Conservation (phyloP, 2,113 vertebrate genomes). For the Lasiurus borealis region DNA sequence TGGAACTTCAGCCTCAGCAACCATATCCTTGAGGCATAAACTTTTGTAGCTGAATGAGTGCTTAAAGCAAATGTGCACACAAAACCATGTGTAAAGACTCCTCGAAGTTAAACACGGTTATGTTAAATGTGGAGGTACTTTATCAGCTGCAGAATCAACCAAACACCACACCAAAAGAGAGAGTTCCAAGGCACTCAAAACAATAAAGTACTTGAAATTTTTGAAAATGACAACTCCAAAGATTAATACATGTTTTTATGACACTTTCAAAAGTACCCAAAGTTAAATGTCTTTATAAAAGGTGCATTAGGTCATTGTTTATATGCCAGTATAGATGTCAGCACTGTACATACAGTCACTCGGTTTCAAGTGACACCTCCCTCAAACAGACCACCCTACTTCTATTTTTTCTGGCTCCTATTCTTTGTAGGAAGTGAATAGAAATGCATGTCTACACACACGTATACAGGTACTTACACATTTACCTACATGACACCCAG, state of each 20-base stretch:
- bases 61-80: background rate
- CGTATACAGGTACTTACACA: background rate
- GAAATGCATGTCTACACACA: background rate
- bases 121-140: background rate
- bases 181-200: background rate
- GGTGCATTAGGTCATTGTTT: background rate
- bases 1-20: background rate
- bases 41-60: background rate
- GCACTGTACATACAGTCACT: background rate
- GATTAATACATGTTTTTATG: constrained; percentile 13
- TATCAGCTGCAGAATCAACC: background rate
- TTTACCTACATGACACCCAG: background rate
- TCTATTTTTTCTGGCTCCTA: constrained; percentile 42
- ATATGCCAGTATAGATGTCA: background rate
- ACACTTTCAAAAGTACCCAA: background rate
- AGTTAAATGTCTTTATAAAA: constrained; percentile 41
- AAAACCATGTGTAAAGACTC: background rate
- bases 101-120: background rate
- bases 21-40: background rate
- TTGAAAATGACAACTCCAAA: constrained; percentile 11
- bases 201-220: constrained; percentile 37
- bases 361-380: background rate
- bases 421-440: background rate
- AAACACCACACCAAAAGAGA: background rate
- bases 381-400: background rate